These are phyloP conservation scores for Tridacna crocea DNA, from an alignment of 2,888 invertebrate species.

Conservation along the genomic window DNA sequence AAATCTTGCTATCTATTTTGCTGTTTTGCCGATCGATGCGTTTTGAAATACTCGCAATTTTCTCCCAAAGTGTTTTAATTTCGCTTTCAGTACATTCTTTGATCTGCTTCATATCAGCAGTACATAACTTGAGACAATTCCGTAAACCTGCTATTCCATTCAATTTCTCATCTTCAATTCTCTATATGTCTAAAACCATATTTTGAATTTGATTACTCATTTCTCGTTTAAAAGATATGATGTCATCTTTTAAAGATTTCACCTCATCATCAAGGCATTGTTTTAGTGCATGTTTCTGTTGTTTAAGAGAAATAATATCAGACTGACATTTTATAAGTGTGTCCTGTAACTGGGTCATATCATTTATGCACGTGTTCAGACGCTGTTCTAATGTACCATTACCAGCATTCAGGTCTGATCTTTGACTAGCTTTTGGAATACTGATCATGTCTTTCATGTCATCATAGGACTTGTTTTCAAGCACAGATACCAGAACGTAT, in stretches of 20 bases:
- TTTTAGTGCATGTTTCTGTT: not conserved
- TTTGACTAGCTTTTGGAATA: not conserved
- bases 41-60: not conserved
- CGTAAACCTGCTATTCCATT: not conserved
- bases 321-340: not conserved
- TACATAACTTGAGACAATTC: not conserved
- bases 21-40: not conserved
- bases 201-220: not conserved
- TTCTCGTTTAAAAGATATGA: not conserved
- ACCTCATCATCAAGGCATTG: not conserved
- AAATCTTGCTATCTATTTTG: not conserved
- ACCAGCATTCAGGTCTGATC: too few relatives aligned
- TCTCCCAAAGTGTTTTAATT: not conserved
- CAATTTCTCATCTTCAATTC: slow-evolving; percentile 1
- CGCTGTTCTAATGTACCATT: not conserved
- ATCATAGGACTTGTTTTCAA: not conserved
- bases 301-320: not conserved
- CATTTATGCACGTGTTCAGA: not conserved
- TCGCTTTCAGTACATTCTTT: not conserved
- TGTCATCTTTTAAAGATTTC: not conserved
- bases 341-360: too few relatives aligned
- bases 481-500: not conserved
- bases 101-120: not conserved
- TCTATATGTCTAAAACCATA: not conserved
- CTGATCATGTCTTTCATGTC: not conserved